A percentile compares a stretch with the other conserved stretches of the same genome.
Evolutionary conservation across 2,113 vertebrate species (phyloP).

Genomic region (Dasyurus viverrinus): DNA sequence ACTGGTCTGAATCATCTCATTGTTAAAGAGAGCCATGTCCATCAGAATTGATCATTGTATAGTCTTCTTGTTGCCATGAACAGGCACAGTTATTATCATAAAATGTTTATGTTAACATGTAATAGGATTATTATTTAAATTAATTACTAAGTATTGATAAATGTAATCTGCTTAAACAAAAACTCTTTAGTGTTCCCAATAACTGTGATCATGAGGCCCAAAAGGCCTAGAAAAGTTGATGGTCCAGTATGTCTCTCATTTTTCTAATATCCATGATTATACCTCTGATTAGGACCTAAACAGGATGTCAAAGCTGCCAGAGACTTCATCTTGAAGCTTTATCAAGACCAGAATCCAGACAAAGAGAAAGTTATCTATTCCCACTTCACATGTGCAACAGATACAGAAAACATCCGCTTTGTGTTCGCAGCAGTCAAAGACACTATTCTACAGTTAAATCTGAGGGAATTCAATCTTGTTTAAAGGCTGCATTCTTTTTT

Average conservation of each 20-base stretch:
- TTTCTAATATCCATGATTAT: conserved; percentile 16
- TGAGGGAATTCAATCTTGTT: conserved; percentile 90
- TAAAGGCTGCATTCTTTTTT: conserved; percentile 67
- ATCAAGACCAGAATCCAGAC: conserved; percentile 91
- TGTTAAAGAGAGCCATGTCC: too few species aligned
- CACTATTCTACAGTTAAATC: conserved; percentile 92
- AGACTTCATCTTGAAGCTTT: conserved; percentile 93
- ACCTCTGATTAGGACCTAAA: conserved; percentile 85
- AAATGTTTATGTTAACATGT: background rate
- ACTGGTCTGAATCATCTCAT: too few species aligned
- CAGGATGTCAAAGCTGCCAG: conserved; percentile 86
- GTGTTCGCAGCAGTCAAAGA: conserved; percentile 93
- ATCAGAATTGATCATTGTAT: too few species aligned
- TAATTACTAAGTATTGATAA: background rate
- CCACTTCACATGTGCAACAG: conserved; percentile 92
- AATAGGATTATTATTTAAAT: background rate
- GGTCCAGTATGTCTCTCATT: background rate
- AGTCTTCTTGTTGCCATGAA: too few species aligned
- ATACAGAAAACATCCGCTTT: conserved; percentile 93
- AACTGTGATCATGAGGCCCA: background rate
- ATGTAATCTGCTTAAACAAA: background rate
- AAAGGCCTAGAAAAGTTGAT: background rate
- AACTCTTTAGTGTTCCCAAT: background rate
- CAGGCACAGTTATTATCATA: background rate
- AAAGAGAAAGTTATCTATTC: conserved; percentile 91